Conservation (phyloP, 2,888 invertebrate species). For the Drosophila neotestacea region DNA sequence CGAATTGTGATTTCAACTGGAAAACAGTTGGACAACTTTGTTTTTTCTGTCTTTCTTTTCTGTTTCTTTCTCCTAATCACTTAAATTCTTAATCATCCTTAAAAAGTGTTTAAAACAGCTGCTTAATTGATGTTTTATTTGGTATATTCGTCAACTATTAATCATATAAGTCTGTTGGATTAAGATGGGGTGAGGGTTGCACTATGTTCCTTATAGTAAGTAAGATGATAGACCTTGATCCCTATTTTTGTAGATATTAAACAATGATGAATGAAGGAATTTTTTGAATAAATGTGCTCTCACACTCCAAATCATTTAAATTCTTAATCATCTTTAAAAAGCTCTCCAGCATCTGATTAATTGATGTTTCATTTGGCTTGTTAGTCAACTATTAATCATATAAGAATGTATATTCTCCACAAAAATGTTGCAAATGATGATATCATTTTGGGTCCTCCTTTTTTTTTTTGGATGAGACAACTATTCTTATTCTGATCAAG, state of each 20-base stretch:
- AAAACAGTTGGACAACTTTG: conserved; percentile 24
- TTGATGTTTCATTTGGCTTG: not conserved
- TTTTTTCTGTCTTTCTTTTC: not conserved
- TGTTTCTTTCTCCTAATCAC: not conserved
- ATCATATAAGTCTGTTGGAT: not conserved
- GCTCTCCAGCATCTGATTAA: not conserved
- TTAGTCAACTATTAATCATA: not conserved
- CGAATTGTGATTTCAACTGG: conserved; percentile 11
- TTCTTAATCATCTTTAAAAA: not conserved
- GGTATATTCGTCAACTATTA: not conserved
- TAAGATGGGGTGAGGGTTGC: no score
- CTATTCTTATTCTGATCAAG: no score
- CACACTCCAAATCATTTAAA: not conserved
- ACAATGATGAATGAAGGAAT: no score
- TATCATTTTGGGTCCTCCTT: not conserved
- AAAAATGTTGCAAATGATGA: not conserved
- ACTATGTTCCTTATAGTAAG: no score
- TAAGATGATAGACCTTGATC: no score
- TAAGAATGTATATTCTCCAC: not conserved
- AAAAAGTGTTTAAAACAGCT: conserved; percentile 12
- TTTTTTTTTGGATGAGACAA: not conserved
- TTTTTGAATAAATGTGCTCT: no score
- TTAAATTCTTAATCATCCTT: conserved; percentile 9
- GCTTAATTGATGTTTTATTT: conserved; percentile 7
- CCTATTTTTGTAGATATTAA: no score